Conservation (phyloP, 53 echinoderm and acorn worm genomes). For the Mesocentrotus franciscanus region DNA sequence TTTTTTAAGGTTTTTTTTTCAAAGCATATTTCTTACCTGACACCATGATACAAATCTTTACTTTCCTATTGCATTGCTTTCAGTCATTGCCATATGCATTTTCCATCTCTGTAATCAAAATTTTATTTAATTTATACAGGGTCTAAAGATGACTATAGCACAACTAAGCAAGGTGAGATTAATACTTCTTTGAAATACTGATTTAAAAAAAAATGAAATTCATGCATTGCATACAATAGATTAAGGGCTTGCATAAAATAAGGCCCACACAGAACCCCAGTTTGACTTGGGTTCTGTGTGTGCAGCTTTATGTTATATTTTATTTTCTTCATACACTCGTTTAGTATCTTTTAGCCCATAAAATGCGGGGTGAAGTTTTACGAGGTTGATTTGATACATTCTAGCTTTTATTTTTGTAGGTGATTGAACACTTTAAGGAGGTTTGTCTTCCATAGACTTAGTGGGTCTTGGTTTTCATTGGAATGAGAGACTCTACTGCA, state of each 20-base stretch:
- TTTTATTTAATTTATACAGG: constrained; percentile 58
- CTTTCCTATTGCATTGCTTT: no score
- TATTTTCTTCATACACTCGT: no score
- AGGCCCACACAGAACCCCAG: background rate
- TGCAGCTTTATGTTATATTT: no score
- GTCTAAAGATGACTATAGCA: constrained; percentile 80
- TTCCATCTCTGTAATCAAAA: background rate
- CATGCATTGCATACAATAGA: background rate
- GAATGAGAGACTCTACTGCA: no score
- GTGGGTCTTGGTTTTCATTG: no score
- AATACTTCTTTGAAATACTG: background rate
- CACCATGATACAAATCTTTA: background rate
- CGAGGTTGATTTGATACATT: no score
- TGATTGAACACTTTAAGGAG: no score
- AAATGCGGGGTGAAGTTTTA: no score
- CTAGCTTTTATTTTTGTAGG: no score
- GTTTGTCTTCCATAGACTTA: no score
- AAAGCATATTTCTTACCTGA: background rate
- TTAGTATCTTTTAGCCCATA: no score
- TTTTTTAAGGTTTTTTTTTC: background rate
- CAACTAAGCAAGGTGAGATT: constrained; percentile 85
- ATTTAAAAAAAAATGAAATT: background rate
- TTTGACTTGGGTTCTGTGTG: no score
- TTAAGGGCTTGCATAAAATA: background rate
- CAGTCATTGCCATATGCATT: background rate